A percentile compares a stretch with the other conserved stretches of the same genome.
phyloP scores from a whole-genome alignment of 1,140 invertebrate genomes.

The Bathynomus jamesi region DNA sequence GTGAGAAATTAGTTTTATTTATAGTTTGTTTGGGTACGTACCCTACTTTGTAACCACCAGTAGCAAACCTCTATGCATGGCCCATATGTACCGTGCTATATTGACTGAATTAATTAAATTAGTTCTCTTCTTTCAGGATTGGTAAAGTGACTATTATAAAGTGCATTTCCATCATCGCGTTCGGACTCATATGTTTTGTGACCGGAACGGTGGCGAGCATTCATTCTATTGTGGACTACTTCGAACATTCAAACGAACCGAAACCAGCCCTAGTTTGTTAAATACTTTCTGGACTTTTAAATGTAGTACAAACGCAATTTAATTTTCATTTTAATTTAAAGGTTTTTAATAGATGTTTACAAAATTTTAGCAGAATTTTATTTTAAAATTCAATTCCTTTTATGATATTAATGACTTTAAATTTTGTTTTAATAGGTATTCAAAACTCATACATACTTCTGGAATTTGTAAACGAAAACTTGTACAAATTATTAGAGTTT shows the following conservation, averaged over 20 bases:
- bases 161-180: constrained; percentile 58
- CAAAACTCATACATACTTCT: no score
- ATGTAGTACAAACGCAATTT: no score
- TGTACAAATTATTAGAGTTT: no score
- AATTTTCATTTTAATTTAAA: no score
- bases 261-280: constrained; percentile 14
- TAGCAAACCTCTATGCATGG: not conserved
- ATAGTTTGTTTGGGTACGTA: not conserved
- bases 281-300: no score
- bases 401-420: no score
- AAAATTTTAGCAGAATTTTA: no score
- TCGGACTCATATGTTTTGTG: constrained; percentile 64
- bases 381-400: no score
- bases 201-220: constrained; percentile 72
- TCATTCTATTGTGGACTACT: constrained; percentile 54
- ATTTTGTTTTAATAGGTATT: no score
- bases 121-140: constrained; percentile 7
- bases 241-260: constrained; percentile 14
- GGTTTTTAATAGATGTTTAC: no score
- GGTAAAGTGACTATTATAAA: constrained; percentile 40
- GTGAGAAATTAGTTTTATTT: not conserved
- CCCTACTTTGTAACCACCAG: not conserved
- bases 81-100: not conserved
- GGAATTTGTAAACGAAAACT: no score
- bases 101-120: not conserved